phyloP scores from a whole-genome alignment of 2,888 invertebrate genomes.

The Drosophila mimica region DNA sequence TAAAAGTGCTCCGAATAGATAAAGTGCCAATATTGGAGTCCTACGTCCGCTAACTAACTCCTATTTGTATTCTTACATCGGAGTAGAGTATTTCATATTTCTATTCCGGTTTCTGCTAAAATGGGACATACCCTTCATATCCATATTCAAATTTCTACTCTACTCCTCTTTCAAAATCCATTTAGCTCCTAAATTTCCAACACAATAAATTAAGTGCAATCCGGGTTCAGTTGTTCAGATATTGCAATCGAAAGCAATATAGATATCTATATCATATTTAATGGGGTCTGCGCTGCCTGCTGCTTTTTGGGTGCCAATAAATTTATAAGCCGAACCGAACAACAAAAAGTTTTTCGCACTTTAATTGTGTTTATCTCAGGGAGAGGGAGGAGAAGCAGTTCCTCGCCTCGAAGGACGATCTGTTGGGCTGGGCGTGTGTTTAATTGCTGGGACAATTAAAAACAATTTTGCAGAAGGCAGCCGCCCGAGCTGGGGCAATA shows the following conservation, averaged over 20 bases:
- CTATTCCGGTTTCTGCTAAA: not conserved
- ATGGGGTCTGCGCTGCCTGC: not conserved
- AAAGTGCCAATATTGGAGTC: too few relatives aligned
- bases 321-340: conserved; percentile 29
- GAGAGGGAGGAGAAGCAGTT: conserved; percentile 6
- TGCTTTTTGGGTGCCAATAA: conserved; percentile 36
- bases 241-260: not conserved
- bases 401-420: conserved; percentile 30
- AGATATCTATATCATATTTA: not conserved
- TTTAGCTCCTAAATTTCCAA: not conserved
- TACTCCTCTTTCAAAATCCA: not conserved
- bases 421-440: conserved; percentile 72
- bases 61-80: not conserved
- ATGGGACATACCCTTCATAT: not conserved
- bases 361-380: conserved; percentile 50
- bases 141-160: not conserved
- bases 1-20: too few relatives aligned
- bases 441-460: conserved; percentile 78
- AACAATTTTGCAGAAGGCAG: conserved; percentile 70
- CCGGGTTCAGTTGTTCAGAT: not conserved
- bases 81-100: not conserved
- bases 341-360: conserved; percentile 31
- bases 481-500: conserved; percentile 67
- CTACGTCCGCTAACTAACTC: too few relatives aligned
- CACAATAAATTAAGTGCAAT: not conserved